These are phyloP conservation scores for Saccostrea echinata DNA, from an alignment of 1,140 invertebrate species.

Conservation along the genomic window DNA sequence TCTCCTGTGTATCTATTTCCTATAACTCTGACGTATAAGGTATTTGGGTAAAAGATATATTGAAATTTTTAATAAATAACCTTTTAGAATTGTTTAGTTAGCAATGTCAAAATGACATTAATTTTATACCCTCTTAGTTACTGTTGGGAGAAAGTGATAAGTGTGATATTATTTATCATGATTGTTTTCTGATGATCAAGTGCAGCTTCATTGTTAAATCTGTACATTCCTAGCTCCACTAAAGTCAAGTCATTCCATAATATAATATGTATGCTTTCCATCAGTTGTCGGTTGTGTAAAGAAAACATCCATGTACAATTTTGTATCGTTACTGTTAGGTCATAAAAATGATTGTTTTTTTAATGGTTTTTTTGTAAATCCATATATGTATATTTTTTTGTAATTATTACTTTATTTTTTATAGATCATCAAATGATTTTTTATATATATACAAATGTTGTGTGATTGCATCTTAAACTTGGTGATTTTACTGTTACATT, in stretches of 20 bases:
- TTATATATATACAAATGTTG: constrained; percentile 38
- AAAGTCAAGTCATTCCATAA: background rate
- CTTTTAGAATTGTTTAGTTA: too few species aligned
- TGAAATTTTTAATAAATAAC: too few species aligned
- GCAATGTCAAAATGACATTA: too few species aligned
- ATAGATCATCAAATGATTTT: constrained; percentile 32
- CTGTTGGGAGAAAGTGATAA: background rate
- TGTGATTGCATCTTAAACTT: constrained; percentile 8
- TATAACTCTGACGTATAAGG: too few species aligned
- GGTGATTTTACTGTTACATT: background rate
- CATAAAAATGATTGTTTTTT: constrained; percentile 20
- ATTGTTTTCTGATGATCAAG: background rate
- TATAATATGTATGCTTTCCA: background rate
- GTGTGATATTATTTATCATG: background rate
- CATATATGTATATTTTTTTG: constrained; percentile 39
- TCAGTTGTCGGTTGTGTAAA: background rate
- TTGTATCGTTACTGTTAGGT: background rate
- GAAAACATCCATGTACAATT: background rate
- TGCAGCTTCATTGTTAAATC: background rate
- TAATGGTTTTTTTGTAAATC: constrained; percentile 22
- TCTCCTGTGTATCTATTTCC: too few species aligned
- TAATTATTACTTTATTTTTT: constrained; percentile 29
- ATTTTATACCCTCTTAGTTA: background rate
- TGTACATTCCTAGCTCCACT: background rate
- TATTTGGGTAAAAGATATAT: too few species aligned